Conservation (phyloP, 2,888 invertebrate species). For the Aplocera efformata region DNA sequence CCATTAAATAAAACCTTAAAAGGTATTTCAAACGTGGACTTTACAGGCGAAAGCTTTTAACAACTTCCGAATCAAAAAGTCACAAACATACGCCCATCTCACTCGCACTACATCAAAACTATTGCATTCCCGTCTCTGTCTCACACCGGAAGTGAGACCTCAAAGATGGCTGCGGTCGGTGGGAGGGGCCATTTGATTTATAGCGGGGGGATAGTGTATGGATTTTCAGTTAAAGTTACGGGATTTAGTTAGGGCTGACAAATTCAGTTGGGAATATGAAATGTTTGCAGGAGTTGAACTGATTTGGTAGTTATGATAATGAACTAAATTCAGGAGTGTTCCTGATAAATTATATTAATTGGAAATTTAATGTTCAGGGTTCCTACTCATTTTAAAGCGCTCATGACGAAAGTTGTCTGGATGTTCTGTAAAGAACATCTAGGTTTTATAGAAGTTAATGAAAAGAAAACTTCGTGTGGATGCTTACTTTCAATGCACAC, state of each 20-base stretch:
- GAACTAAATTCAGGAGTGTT: too few species aligned
- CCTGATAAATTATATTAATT: too few species aligned
- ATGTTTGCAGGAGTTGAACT: neutral
- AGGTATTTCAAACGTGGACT: too few species aligned
- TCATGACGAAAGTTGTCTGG: too few species aligned
- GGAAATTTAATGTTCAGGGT: too few species aligned
- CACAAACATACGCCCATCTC: conserved; percentile 35
- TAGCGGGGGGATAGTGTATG: conserved; percentile 49
- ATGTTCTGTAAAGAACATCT: too few species aligned
- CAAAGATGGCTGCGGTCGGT: conserved; percentile 78
- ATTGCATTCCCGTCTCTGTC: conserved; percentile 40
- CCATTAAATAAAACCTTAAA: too few species aligned
- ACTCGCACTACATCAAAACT: conserved; percentile 37
- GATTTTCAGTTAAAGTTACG: conserved; percentile 32
- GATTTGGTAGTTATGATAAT: too few species aligned
- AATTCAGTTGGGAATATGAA: conserved; percentile 14
- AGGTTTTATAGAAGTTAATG: too few species aligned
- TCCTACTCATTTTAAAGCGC: too few species aligned
- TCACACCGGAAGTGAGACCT: conserved; percentile 69
- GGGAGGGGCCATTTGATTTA: conserved; percentile 75
- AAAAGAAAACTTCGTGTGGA: too few species aligned
- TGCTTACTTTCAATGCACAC: too few species aligned
- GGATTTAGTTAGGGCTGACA: conserved; percentile 24
- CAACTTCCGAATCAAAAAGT: conserved; percentile 36
- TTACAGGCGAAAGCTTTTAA: conserved; percentile 4